A percentile compares a stretch with the other conserved stretches of the same genome.
These are phyloP conservation scores for Trogon surrucura DNA, from an alignment of 2,113 vertebrate genomes.

Conservation along the genomic window DNA sequence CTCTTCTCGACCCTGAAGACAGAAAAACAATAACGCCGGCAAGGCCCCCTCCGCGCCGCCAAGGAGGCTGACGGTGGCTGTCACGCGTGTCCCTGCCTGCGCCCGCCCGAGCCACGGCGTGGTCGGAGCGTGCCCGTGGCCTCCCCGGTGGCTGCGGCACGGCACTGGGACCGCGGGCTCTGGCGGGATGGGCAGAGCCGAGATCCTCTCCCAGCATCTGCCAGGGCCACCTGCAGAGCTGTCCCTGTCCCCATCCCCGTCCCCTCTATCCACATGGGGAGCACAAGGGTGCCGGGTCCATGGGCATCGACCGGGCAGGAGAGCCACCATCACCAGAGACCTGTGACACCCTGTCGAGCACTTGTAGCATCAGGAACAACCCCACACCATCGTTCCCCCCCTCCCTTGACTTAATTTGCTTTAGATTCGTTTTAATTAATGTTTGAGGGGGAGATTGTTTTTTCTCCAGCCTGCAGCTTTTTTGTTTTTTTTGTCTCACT, in stretches of 20 bases:
- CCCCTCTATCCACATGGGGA: neutral
- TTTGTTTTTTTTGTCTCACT: neutral
- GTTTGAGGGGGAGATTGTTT: neutral
- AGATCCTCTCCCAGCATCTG: neutral
- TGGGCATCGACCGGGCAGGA: neutral
- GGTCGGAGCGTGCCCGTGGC: neutral
- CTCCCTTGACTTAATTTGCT: neutral
- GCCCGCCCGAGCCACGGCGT: neutral
- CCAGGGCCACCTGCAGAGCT: neutral
- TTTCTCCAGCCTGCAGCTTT: neutral
- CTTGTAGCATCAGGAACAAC: neutral
- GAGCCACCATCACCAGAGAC: neutral
- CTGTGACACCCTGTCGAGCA: neutral
- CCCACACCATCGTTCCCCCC: neutral
- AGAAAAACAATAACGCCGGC: neutral
- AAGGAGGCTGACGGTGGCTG: neutral
- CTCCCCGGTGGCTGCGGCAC: neutral
- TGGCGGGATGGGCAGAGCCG: neutral
- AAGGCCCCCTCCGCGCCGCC: neutral
- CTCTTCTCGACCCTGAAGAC: conserved; percentile 41
- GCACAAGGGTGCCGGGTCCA: neutral
- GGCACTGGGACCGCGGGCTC: rapidly evolving
- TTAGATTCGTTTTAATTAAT: neutral
- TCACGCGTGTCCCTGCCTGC: neutral
- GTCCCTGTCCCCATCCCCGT: neutral